Evolutionary conservation across 2,888 invertebrate species (phyloP).

Genomic region (Drosophila colorata): DNA sequence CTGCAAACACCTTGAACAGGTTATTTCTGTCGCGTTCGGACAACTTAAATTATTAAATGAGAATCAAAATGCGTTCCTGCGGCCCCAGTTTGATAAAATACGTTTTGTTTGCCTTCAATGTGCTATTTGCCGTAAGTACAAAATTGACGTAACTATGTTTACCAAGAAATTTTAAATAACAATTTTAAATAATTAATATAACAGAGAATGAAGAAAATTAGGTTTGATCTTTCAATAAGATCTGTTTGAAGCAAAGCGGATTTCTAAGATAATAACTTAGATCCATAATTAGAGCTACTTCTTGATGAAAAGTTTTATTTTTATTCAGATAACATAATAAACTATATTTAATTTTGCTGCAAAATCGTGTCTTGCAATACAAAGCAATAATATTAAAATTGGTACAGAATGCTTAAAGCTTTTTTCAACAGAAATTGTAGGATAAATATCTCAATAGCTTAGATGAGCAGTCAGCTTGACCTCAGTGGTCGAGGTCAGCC

Average conservation of each 20-base stretch:
- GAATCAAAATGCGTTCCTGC: constrained; percentile 83
- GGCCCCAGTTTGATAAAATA: constrained; percentile 88
- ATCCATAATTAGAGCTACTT: too few species aligned
- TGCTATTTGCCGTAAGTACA: constrained; percentile 88
- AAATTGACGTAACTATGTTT: neutral
- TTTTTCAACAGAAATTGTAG: neutral
- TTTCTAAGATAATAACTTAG: neutral
- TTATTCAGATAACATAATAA: too few species aligned
- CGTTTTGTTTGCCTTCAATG: constrained; percentile 88
- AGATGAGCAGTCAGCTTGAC: neutral
- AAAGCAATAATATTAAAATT: too few species aligned
- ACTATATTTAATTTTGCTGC: too few species aligned
- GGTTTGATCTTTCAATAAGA: neutral
- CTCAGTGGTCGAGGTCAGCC: neutral
- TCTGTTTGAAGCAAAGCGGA: neutral
- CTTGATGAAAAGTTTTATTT: too few species aligned
- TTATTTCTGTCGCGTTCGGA: constrained; percentile 4
- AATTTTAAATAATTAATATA: neutral
- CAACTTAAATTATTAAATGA: constrained; percentile 51
- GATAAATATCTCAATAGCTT: neutral
- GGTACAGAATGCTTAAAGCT: too few species aligned
- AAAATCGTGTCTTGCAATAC: too few species aligned
- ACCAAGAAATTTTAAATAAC: neutral
- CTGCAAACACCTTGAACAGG: neutral
- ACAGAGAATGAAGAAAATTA: neutral